Percentiles rank a stretch among this genome's conserved stretches.
Evolutionary conservation across 2,113 vertebrate species (phyloP).

Genomic region (Brachyhypopomus occidentalis): DNA sequence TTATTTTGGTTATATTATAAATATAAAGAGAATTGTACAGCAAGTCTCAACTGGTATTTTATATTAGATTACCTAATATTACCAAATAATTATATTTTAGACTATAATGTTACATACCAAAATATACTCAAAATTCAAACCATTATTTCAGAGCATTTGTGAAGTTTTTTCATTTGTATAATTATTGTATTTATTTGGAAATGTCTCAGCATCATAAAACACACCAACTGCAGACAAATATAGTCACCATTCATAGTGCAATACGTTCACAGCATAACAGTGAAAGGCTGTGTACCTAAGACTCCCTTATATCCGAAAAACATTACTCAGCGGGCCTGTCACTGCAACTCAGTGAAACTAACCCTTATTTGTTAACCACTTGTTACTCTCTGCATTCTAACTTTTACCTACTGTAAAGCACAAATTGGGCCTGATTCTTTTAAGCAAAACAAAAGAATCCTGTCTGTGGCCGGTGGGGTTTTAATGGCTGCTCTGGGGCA

Average conservation of each 20-base stretch:
- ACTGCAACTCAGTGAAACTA: not conserved
- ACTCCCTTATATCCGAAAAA: not conserved
- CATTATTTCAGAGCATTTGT: no score
- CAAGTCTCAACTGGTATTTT: no score
- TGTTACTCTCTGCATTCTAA: no score
- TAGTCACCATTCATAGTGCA: not conserved
- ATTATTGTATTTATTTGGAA: not conserved
- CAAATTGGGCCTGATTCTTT: slow-evolving; percentile 19
- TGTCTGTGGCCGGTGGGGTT: slow-evolving; percentile 15
- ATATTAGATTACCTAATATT: no score
- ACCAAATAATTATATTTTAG: no score
- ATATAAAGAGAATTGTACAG: not conserved
- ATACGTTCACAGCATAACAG: not conserved
- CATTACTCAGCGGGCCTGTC: not conserved
- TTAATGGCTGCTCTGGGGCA: slow-evolving; percentile 37
- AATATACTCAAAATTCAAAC: no score
- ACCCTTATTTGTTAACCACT: not conserved
- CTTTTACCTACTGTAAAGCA: slow-evolving; percentile 26
- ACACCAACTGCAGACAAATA: not conserved
- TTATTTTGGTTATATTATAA: no score
- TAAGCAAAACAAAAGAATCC: slow-evolving; percentile 20
- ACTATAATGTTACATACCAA: no score
- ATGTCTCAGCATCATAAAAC: not conserved
- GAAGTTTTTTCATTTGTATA: not conserved
- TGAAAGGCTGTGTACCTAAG: not conserved